Conservation (phyloP, 2,888 invertebrate species). For the Calameuta idolon region DNA sequence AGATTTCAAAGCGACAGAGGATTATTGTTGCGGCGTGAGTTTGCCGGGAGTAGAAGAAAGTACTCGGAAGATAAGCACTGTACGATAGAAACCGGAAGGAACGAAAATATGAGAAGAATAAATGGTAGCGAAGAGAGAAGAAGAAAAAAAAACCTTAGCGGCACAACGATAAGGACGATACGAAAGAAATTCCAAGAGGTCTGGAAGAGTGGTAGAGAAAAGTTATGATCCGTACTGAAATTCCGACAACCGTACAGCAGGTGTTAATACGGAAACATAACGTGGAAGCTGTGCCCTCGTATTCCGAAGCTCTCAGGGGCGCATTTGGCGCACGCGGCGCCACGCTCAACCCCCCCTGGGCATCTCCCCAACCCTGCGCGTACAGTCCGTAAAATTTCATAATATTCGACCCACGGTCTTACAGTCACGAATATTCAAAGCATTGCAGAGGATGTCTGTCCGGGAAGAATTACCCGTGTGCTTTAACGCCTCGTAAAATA, state of each 20-base stretch:
- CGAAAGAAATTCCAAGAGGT: slow-evolving; percentile 19
- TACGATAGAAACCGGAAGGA: background rate
- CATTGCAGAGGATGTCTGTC: slow-evolving; percentile 8
- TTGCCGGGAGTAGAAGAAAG: background rate
- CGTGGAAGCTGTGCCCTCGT: slow-evolving; percentile 36
- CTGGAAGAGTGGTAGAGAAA: slow-evolving; percentile 21
- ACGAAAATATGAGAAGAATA: background rate
- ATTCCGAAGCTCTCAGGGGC: slow-evolving; percentile 16
- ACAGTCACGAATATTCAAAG: slow-evolving; percentile 5
- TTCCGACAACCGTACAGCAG: slow-evolving; percentile 33
- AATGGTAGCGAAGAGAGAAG: background rate
- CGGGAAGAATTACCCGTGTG: background rate
- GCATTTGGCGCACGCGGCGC: slow-evolving; percentile 32
- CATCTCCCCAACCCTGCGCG: slow-evolving; percentile 21
- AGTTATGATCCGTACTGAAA: slow-evolving; percentile 33
- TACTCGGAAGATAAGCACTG: background rate
- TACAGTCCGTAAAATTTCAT: slow-evolving; percentile 16
- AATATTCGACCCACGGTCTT: slow-evolving; percentile 7
- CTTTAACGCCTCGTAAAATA: background rate
- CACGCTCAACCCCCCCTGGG: slow-evolving; percentile 31
- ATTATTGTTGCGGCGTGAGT: background rate
- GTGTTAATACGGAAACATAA: slow-evolving; percentile 55
- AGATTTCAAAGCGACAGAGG: background rate
- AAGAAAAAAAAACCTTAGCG: background rate
- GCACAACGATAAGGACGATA: slow-evolving; percentile 19